These are phyloP conservation scores for Lepidurus packardi DNA, from an alignment of 1,140 invertebrate species.

Conservation along the genomic window DNA sequence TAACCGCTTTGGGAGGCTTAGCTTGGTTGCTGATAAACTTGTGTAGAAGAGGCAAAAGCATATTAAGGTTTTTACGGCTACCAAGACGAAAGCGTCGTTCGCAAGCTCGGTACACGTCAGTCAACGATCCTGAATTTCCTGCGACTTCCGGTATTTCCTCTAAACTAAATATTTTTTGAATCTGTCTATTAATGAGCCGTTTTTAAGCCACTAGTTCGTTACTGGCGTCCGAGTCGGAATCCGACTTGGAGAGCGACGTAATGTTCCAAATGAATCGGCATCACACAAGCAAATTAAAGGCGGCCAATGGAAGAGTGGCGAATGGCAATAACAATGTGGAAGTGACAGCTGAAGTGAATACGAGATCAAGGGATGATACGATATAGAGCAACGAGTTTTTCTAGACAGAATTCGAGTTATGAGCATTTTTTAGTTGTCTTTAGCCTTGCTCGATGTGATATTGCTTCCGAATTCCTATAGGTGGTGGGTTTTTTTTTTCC, in stretches of 20 bases:
- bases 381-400: background rate
- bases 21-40: conserved; percentile 65
- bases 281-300: conserved; percentile 2
- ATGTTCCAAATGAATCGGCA: background rate
- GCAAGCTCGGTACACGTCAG: conserved; percentile 24
- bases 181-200: background rate
- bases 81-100: conserved; percentile 26
- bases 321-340: background rate
- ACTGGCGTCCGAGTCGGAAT: conserved; percentile 22
- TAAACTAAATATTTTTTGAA: conserved; percentile 11
- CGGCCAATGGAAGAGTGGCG: background rate
- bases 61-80: background rate
- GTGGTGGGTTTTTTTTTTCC: background rate
- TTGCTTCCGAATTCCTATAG: conserved; percentile 15
- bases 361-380: background rate
- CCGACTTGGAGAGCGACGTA: conserved; percentile 25
- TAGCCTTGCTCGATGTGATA: conserved; percentile 15
- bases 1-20: conserved; percentile 57
- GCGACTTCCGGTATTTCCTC: conserved; percentile 23
- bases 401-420: background rate
- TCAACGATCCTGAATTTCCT: conserved; percentile 23
- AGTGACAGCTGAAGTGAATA: background rate
- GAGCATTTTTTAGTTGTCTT: background rate
- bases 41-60: conserved; percentile 50
- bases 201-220: conserved; percentile 17